Evolutionary conservation across 2,797 vertebrate species (phyloP), one percentile per base, ranked within the genome.

Genomic region (Vultur gryphus): DNA sequence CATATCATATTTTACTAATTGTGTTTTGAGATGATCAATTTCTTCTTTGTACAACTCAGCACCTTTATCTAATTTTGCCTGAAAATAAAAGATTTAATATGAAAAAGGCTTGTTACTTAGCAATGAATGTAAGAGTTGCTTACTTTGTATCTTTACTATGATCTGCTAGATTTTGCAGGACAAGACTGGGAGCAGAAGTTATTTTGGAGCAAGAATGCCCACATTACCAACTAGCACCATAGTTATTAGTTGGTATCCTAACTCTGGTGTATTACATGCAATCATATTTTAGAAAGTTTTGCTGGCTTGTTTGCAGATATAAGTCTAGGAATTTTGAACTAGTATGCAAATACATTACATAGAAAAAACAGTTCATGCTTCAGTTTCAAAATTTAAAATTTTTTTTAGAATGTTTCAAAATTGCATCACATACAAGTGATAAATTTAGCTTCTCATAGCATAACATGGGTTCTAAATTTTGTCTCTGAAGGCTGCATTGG

Each of bases 1-100:
- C 97, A 99, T 89, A 90, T 99, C 98, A 93, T 85, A 76, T 94
- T 98, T 98, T n/a, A 99, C 97, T n/a, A 99, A 51, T 31, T 98
- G 97, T 35, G 88, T 97, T 96, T 97, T 98, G 29, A 99, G 97
- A 44, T 95, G 67, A 54, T 99, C 98, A 87, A 99, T 97, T 98
- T 99, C 98, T 41, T 95, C 97, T 87, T 96, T 98, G 80, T 97
- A 98, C 13, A 98, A 96, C 6, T 98, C 89, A 15, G 95, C 90
- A 81, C 97, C 98, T 96, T 97, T 97, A 96, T 98, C 86, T 66
- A 98, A 65, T 91, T 97, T 95, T 39, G 95, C 84, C 98, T 98
- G 82, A 70, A 92, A 80, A 81, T 5, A 58, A 65, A 61, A 89
- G 2, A 48, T 43, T 28, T 46, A 62, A 3, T 44, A 48, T 31